Evolutionary conservation across 1,140 invertebrate genomes (phyloP), one percentile per base, ranked within the genome.

Genomic region (Drosophila nasuta): DNA sequence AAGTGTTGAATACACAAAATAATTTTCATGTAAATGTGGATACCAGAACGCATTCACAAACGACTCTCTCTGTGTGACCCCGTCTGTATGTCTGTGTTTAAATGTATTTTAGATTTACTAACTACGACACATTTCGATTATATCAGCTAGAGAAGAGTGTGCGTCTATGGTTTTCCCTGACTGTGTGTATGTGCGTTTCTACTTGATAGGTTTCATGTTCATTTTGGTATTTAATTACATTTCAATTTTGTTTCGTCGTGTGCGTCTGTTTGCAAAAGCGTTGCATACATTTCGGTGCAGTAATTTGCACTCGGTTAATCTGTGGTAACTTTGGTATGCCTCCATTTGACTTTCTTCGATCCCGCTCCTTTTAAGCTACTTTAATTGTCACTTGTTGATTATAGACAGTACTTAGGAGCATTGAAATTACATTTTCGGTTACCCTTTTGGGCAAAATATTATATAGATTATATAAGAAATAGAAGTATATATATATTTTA

Each of bases 161-260:
- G 15, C n/a, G 11, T 33, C 43, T 35, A 25, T 46, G 20, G 17
- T 25, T 17, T 20, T 11, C 13, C 17, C 46, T 35, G 28, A 2
- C 62, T 54, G 20, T 38, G 11, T 75, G 30, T 66, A 46, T 25
- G 20, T 25, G 20, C 3, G 20, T 54, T 52, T 75, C 70, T 79
- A 68, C 63, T 70, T 79, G 73, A 56, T 63, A 41, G 71, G 76
- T 62, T 65, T 71, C 67, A 72, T 88, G 80, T 80, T 80, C 73
- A 83, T 80, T 86, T 87, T 58, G 63, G 83, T 79, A 89, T 88
- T 88, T 88, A 88, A 88, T 88, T 88, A 85, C 81, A 88, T 88
- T 89, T 88, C 85, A 88, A 88, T 88, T 81, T 85, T 85, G 85
- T 81, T 74, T 63, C 71, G 70, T 71, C 79, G 77, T 76, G 48